A percentile compares a stretch with the other conserved stretches of the same genome.
Evolutionary conservation across 1,140 invertebrate genomes (phyloP).

Genomic region (Apocrypta bakeri): DNA sequence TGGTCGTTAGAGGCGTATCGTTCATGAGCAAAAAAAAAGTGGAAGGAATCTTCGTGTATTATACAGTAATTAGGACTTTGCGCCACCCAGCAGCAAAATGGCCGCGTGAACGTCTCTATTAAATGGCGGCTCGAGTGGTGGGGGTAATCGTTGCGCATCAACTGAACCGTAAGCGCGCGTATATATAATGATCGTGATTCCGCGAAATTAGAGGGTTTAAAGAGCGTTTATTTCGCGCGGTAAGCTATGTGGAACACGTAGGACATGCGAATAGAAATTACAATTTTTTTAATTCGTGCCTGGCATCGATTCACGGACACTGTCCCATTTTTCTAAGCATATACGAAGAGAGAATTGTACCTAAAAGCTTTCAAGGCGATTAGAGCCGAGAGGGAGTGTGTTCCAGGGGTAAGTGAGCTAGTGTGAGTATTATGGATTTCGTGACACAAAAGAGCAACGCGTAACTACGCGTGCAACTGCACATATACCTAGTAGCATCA

Average conservation of each 20-base stretch:
- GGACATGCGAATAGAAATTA: neutral
- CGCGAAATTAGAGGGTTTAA: neutral
- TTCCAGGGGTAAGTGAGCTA: slow-evolving; percentile 15
- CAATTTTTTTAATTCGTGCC: neutral
- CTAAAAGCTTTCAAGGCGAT: slow-evolving; percentile 48
- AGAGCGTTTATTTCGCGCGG: neutral
- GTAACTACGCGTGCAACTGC: neutral
- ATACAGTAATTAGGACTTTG: slow-evolving; percentile 50
- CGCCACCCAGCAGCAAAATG: slow-evolving; percentile 47
- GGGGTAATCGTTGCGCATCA: neutral
- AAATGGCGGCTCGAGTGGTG: slow-evolving; percentile 47
- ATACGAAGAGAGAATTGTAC: too few species aligned
- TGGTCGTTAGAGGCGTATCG: slow-evolving; percentile 52
- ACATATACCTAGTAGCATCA: neutral
- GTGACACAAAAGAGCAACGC: neutral
- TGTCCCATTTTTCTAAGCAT: neutral
- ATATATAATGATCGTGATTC: neutral
- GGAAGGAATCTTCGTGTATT: slow-evolving; percentile 36
- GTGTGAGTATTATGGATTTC: slow-evolving; percentile 1
- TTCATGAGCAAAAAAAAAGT: neutral
- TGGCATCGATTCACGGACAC: neutral
- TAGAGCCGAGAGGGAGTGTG: neutral
- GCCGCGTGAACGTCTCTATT: slow-evolving; percentile 51
- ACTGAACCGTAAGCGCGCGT: neutral
- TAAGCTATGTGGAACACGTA: too few species aligned